Conservation (phyloP, 1,140 invertebrate species). For the Drosophila busckii region DNA sequence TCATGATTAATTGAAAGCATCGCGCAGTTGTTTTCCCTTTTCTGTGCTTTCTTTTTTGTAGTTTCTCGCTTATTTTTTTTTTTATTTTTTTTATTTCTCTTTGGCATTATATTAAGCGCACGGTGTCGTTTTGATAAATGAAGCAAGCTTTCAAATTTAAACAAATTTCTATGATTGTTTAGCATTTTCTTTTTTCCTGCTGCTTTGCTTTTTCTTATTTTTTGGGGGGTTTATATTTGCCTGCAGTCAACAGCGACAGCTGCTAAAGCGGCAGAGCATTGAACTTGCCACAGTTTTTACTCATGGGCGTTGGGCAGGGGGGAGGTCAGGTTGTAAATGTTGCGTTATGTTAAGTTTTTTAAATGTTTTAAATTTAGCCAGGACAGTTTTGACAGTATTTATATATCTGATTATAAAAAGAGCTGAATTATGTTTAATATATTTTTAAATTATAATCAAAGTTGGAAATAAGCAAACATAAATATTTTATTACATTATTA, state of each 20-base stretch:
- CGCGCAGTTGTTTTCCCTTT: conserved; percentile 42
- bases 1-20: conserved; percentile 73
- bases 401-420: too few species aligned
- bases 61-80: conserved; percentile 6
- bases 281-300: conserved; percentile 16
- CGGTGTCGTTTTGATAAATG: conserved; percentile 33
- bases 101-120: conserved; percentile 1
- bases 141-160: conserved; percentile 27
- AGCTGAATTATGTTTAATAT: too few species aligned
- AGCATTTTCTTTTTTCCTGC: conserved; percentile 19
- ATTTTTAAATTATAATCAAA: too few species aligned
- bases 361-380: too few species aligned
- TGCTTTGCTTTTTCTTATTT: too few species aligned
- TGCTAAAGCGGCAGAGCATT: conserved; percentile 8
- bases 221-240: conserved; percentile 26
- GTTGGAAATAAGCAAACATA: too few species aligned
- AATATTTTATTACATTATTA: too few species aligned
- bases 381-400: too few species aligned
- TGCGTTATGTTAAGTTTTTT: too few species aligned
- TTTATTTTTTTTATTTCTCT: background rate
- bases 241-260: conserved; percentile 26
- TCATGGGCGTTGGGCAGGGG: too few species aligned
- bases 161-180: conserved; percentile 30
- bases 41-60: background rate
- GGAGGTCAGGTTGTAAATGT: too few species aligned